Conservation (phyloP, 2,797 vertebrate genomes). For the Leptatherina wallacei region DNA sequence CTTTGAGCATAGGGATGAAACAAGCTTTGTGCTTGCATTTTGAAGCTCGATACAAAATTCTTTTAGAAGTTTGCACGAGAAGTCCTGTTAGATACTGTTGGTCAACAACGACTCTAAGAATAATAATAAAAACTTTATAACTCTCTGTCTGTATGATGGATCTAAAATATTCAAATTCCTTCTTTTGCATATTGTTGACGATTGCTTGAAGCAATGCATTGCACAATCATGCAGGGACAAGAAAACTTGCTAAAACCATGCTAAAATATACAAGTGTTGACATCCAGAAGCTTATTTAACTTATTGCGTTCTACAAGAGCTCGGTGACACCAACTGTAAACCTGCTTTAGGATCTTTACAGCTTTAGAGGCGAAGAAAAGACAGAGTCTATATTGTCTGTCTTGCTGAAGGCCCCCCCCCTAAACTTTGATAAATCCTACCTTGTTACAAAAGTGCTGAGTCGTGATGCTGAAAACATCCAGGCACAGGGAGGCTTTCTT, state of each 20-base stretch:
- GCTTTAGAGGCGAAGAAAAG: background rate
- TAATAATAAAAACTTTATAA: background rate
- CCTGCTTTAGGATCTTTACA: background rate
- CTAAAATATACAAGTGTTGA: background rate
- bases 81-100: background rate
- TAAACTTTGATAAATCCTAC: slow-evolving; percentile 68
- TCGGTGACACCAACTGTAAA: background rate
- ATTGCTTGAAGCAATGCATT: background rate
- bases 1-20: background rate
- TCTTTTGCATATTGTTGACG: no score
- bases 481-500: slow-evolving; percentile 85
- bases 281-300: background rate
- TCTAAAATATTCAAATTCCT: background rate
- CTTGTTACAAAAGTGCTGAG: slow-evolving; percentile 92
- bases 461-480: slow-evolving; percentile 89
- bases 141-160: background rate
- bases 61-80: background rate
- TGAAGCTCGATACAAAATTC: slow-evolving; percentile 1
- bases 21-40: slow-evolving; percentile 27
- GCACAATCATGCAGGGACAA: background rate
- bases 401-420: background rate
- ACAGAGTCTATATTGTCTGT: background rate
- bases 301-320: background rate
- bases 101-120: background rate
- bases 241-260: no score